These are phyloP conservation scores for Drosophila rellima DNA, from an alignment of 2,888 invertebrate genomes.

Conservation along the genomic window DNA sequence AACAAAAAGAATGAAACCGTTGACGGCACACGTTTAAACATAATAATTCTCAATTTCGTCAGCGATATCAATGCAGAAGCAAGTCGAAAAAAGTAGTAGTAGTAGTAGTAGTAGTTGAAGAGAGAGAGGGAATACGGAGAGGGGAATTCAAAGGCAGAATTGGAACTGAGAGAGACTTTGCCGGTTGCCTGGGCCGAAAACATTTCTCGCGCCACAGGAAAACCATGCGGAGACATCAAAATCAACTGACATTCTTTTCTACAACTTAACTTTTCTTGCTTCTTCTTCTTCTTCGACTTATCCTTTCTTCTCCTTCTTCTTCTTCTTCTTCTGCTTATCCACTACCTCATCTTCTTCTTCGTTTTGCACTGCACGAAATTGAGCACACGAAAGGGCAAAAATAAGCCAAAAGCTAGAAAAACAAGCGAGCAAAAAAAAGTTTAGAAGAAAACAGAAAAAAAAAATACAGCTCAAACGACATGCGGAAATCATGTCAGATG, in stretches of 20 bases:
- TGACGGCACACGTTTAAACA: slow-evolving; percentile 75
- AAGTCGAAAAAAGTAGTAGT: neutral
- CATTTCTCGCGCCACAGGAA: slow-evolving; percentile 58
- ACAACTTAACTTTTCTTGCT: slow-evolving; percentile 28
- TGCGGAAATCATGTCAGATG: slow-evolving; percentile 80
- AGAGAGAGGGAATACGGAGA: neutral
- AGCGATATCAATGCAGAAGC: slow-evolving; percentile 71
- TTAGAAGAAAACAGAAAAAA: slow-evolving; percentile 37
- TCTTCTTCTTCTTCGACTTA: neutral
- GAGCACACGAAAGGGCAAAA: slow-evolving; percentile 70
- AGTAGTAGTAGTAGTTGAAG: neutral
- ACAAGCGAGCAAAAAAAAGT: slow-evolving; percentile 13
- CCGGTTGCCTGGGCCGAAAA: slow-evolving; percentile 12
- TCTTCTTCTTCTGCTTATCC: neutral
- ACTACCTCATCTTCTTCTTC: slow-evolving; percentile 2
- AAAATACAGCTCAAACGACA: slow-evolving; percentile 75
- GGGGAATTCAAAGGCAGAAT: neutral
- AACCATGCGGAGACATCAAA: slow-evolving; percentile 77
- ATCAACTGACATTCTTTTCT: slow-evolving; percentile 71
- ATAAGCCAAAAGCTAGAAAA: slow-evolving; percentile 53
- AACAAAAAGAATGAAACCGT: slow-evolving; percentile 40
- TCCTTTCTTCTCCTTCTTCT: slow-evolving; percentile 8
- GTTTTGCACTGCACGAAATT: slow-evolving; percentile 57
- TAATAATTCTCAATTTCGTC: slow-evolving; percentile 82
- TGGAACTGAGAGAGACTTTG: slow-evolving; percentile 1